Base-by-base conservation (phyloP, 1,140 invertebrate genomes). In the Ceratosolen fusciceps region DNA sequence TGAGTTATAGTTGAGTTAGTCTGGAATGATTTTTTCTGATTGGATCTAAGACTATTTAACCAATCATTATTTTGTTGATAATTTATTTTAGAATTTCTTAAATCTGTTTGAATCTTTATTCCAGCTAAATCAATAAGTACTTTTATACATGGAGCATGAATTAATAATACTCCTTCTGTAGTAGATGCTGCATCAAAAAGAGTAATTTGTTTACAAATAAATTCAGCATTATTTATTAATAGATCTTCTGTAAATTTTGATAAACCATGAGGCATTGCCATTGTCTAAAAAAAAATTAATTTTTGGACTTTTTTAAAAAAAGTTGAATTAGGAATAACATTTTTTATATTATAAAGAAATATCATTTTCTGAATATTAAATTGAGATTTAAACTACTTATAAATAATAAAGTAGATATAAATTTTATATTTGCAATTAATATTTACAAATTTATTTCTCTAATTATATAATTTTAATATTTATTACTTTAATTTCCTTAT, bases 121-220 rank as follows among this genome's bases (percentile, higher is more conserved):
- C 96, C 95, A 84, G 95, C 93, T 37, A 97, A 88, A 84, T 94
- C 94, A 29, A 96, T 93, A 1, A 97, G 88, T 74, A 94, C 91
- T 85, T 94, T 90, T 89, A 97, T 95, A 85, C 96, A 96, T 0
- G 95, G 93, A 31, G 93, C 91, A n/a, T 93, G 93, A 60, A 96
- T 94, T 0, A 97, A 87, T 19, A 93, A 90, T 19, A 90, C 84
- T 65, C 93, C 92, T 62, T 95, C 93, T 58, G 92, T 89, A 49
- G 88, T 92, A 82, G 93, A 93, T 58, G 87, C 89, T 56, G 92
- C 85, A 90, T 97, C 95, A 85, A 94, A 94, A 83, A 93, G 95
- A 26, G 93, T 88, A 26, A 97, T 94, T 91, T 96, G 96, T 90
- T 96, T 95, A 83, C 95, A 95, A 78, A 97, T 92, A 91, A 97